Evolutionary conservation across 2,113 vertebrate species (phyloP).

Genomic region (Tichodroma muraria): DNA sequence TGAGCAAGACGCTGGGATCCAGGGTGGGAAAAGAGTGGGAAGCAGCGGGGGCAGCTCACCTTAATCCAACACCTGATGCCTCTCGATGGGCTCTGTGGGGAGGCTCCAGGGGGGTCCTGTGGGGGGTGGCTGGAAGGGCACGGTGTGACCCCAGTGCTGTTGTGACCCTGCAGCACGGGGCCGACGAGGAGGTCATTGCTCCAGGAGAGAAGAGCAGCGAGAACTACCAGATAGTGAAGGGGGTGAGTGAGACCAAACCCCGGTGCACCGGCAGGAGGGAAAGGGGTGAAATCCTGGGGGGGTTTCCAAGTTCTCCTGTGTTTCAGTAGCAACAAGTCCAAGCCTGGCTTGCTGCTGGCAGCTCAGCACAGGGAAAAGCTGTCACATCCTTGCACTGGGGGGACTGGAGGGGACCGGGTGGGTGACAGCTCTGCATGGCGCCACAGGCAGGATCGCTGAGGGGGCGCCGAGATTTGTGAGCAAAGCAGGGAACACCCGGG

Average conservation of each 20-base stretch:
- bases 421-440: not conserved
- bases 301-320: not conserved
- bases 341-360: not conserved
- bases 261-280: rapidly evolving
- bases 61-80: not conserved
- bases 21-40: not conserved
- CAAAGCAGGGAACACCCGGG: not conserved
- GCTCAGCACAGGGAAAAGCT: not conserved
- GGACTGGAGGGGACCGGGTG: not conserved
- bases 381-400: not conserved
- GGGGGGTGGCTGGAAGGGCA: not conserved
- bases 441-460: not conserved
- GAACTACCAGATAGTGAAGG: conserved; percentile 92
- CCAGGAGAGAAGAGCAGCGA: conserved; percentile 86
- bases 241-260: conserved; percentile 68
- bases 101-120: not conserved
- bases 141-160: not conserved
- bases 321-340: not conserved
- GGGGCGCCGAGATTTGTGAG: not conserved
- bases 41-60: not conserved
- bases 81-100: not conserved
- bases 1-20: not conserved
- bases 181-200: conserved; percentile 71
- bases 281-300: not conserved
- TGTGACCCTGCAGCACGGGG: conserved; percentile 22